These are phyloP conservation scores for Spea bombifrons DNA, from an alignment of 2,113 vertebrate species.

Conservation along the genomic window DNA sequence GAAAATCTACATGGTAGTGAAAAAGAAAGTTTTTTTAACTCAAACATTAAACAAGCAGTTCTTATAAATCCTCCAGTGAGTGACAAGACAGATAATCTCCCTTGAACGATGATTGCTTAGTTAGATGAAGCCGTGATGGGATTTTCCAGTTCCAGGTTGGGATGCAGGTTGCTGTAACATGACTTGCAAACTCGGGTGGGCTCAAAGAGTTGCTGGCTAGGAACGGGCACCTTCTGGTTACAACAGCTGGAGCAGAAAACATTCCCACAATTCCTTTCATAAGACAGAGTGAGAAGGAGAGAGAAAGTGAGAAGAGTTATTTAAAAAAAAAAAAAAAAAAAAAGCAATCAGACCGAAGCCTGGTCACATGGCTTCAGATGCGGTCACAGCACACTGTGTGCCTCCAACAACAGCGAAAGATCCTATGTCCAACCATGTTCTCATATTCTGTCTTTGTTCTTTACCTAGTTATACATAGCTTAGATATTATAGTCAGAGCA, in stretches of 20 bases:
- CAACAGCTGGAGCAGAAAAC: slow-evolving; percentile 97
- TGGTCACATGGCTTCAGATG: too few relatives aligned
- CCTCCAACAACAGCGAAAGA: neutral
- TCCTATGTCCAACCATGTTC: neutral
- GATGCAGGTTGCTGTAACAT: slow-evolving; percentile 86
- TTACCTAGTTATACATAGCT: neutral
- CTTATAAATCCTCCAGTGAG: slow-evolving; percentile 1
- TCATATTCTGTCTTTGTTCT: neutral
- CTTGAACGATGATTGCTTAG: slow-evolving; percentile 60
- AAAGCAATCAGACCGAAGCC: neutral
- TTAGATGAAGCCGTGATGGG: slow-evolving; percentile 90
- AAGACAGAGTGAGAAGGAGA: slow-evolving; percentile 50
- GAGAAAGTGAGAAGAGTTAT: neutral
- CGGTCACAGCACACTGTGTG: too few relatives aligned
- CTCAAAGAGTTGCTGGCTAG: slow-evolving; percentile 95
- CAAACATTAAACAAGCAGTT: neutral
- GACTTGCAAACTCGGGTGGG: slow-evolving; percentile 89
- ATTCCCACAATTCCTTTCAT: slow-evolving; percentile 91
- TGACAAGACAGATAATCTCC: slow-evolving; percentile 32
- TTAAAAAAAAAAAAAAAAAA: neutral
- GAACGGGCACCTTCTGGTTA: slow-evolving; percentile 97
- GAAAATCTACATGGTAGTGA: slow-evolving; percentile 19
- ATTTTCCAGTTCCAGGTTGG: slow-evolving; percentile 84
- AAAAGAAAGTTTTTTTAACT: neutral
- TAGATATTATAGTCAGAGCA: too few relatives aligned